These are phyloP conservation scores for Rhagium mordax DNA, from an alignment of 2,888 invertebrate species.

Conservation along the genomic window DNA sequence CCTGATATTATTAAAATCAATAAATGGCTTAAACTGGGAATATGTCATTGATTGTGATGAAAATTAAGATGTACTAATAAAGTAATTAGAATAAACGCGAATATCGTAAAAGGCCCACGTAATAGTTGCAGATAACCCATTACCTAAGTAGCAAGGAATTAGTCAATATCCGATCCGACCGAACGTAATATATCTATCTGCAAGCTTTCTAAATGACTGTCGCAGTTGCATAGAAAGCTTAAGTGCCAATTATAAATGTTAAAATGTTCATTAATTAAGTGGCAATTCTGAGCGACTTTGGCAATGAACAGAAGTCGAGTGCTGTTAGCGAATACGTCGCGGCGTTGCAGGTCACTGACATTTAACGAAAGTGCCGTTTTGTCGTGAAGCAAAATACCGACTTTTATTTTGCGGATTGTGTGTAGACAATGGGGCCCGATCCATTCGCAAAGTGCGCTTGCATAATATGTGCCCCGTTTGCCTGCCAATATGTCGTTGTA, in stretches of 20 bases:
- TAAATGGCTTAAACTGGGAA: no score
- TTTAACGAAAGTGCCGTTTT: constrained; percentile 31
- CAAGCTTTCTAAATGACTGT: not conserved
- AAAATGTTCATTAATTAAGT: constrained; percentile 23
- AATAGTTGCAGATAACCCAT: no score
- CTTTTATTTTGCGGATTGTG: not conserved
- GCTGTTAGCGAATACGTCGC: constrained; percentile 31
- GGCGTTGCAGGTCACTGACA: constrained; percentile 47
- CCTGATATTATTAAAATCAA: no score
- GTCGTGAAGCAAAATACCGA: not conserved
- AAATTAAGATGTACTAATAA: no score
- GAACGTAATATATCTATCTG: no score
- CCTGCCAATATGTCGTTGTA: not conserved
- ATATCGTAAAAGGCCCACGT: no score
- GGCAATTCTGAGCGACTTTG: constrained; percentile 29
- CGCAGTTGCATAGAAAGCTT: constrained; percentile 2
- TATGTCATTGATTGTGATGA: no score
- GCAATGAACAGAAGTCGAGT: constrained; percentile 33
- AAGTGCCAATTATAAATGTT: constrained; percentile 25
- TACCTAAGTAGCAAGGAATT: no score
- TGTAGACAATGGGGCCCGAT: not conserved
- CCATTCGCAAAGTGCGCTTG: not conserved
- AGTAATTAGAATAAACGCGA: no score
- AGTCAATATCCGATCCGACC: no score
- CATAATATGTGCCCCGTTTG: not conserved